Conservation (phyloP, 2,888 invertebrate genomes). For the Xanthia togata region DNA sequence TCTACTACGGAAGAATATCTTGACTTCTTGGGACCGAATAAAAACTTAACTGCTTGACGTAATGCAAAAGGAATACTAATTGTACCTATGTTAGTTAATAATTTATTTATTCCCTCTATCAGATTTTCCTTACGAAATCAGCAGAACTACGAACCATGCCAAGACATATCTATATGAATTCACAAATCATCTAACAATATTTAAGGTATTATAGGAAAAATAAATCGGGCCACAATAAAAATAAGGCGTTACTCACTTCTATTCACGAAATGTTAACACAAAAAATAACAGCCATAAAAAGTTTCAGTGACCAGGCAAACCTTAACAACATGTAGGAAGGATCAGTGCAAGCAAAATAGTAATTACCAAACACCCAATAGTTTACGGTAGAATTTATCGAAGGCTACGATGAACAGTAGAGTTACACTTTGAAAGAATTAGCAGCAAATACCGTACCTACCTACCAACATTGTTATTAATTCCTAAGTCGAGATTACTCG, state of each 20-base stretch:
- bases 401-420: background rate
- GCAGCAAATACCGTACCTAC: constrained; percentile 1
- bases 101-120: constrained; percentile 42
- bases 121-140: constrained; percentile 32
- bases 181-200: background rate
- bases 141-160: constrained; percentile 5
- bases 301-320: background rate
- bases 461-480: constrained; percentile 13
- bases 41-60: constrained; percentile 54
- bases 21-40: constrained; percentile 27
- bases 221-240: background rate
- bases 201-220: too few species aligned
- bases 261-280: background rate
- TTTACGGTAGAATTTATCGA: background rate
- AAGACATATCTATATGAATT: constrained; percentile 2
- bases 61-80: constrained; percentile 57
- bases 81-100: constrained; percentile 49
- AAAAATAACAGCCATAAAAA: background rate
- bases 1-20: constrained; percentile 31
- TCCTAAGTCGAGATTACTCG: constrained; percentile 9
- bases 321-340: constrained; percentile 24
- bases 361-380: background rate
- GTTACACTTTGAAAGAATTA: constrained; percentile 15
- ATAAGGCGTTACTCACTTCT: background rate
- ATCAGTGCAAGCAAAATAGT: constrained; percentile 17